These are phyloP conservation scores for Brenthis hecate DNA, from an alignment of 2,888 invertebrate species.

Conservation along the genomic window DNA sequence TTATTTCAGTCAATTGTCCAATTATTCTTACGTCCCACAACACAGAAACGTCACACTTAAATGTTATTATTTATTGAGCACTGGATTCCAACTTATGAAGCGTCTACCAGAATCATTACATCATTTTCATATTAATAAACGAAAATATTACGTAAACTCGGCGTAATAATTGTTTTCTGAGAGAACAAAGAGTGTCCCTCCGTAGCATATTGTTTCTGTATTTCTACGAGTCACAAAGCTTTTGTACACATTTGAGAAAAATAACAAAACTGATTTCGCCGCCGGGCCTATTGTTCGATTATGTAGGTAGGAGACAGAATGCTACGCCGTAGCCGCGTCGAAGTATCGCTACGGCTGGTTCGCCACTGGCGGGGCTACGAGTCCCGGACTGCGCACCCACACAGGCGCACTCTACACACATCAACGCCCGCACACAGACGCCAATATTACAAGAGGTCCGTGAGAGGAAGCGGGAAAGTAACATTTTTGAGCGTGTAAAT, in stretches of 20 bases:
- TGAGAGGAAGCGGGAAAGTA: slow-evolving; percentile 74
- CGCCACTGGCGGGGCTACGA: slow-evolving; percentile 79
- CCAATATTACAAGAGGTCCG: slow-evolving; percentile 56
- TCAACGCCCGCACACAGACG: slow-evolving; percentile 58
- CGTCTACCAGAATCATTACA: slow-evolving; percentile 30
- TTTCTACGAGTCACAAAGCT: slow-evolving; percentile 64
- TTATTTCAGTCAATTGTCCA: slow-evolving; percentile 51
- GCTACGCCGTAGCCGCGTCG: slow-evolving; percentile 74
- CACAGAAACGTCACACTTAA: slow-evolving; percentile 57
- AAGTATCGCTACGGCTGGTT: slow-evolving; percentile 69
- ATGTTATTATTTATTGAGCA: slow-evolving; percentile 31
- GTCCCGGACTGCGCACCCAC: slow-evolving; percentile 73
- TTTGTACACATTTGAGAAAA: slow-evolving; percentile 71
- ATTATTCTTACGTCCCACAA: slow-evolving; percentile 59
- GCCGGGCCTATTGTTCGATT: slow-evolving; percentile 58
- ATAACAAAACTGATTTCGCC: slow-evolving; percentile 72
- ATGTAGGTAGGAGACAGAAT: slow-evolving; percentile 50
- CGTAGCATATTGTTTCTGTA: slow-evolving; percentile 58
- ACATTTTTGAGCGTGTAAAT: slow-evolving; percentile 77
- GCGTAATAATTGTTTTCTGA: slow-evolving; percentile 52
- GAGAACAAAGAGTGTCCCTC: slow-evolving; percentile 54
- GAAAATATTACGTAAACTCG: slow-evolving; percentile 51
- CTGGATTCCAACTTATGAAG: slow-evolving; percentile 38
- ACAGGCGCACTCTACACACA: slow-evolving; percentile 61
- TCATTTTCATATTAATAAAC: slow-evolving; percentile 35